Conservation (phyloP, 2,797 vertebrate genomes). For the Betta splendens region DNA sequence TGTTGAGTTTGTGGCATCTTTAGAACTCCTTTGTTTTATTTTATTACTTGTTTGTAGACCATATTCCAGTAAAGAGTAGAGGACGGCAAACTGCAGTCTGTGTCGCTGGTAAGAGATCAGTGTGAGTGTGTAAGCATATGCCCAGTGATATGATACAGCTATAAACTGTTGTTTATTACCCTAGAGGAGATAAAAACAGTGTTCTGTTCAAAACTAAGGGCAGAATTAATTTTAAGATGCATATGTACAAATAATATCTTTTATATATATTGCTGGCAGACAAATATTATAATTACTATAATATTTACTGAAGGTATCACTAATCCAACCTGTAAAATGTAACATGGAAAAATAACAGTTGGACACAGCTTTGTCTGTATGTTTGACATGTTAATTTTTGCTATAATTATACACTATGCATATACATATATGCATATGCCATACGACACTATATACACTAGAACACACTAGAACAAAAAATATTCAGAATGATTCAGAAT, state of each 20-base stretch:
- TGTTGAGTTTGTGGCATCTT: no score
- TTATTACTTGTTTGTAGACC: constrained; percentile 25
- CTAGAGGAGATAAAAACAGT: not conserved
- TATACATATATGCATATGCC: no score
- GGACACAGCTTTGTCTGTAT: no score
- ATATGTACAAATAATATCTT: not conserved
- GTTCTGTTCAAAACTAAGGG: constrained; percentile 4
- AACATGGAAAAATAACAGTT: not conserved
- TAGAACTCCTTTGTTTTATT: constrained; percentile 26
- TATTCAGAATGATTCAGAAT: no score
- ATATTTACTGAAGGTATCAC: not conserved
- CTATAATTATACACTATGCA: not conserved
- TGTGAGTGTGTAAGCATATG: constrained; percentile 11
- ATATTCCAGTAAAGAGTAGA: constrained; percentile 34
- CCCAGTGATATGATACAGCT: constrained; percentile 3
- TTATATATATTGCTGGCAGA: not conserved
- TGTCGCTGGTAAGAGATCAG: constrained; percentile 25
- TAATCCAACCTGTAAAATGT: not conserved
- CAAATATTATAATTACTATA: not conserved
- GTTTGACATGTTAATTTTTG: no score
- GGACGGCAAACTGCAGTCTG: constrained; percentile 16
- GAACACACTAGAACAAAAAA: no score
- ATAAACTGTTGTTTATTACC: constrained; percentile 24
- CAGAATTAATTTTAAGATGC: not conserved
- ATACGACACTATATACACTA: no score